Evolutionary conservation across 2,113 vertebrate genomes (phyloP).

Genomic region (Gymnarchus niloticus): DNA sequence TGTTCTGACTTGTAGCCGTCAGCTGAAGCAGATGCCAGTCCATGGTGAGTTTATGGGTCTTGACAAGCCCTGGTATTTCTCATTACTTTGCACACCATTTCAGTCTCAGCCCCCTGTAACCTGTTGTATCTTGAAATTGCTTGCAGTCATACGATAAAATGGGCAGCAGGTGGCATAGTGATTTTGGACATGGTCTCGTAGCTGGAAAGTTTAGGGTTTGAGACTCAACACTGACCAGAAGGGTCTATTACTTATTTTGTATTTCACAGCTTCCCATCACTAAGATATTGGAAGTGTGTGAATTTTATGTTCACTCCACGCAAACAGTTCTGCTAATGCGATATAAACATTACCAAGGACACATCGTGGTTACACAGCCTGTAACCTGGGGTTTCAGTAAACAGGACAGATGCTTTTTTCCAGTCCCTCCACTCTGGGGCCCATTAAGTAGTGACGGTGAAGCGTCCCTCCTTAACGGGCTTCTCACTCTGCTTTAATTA

Average conservation of each 20-base stretch:
- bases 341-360: no score
- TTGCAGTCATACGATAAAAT: not conserved
- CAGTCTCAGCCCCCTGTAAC: not conserved
- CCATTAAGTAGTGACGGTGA: conserved; percentile 33
- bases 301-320: not conserved
- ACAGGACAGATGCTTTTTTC: not conserved
- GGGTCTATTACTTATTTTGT: not conserved
- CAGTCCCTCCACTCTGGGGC: not conserved
- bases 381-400: not conserved
- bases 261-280: not conserved
- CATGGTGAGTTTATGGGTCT: not conserved
- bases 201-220: not conserved
- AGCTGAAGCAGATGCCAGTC: no score
- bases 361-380: no score
- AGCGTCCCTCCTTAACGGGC: not conserved
- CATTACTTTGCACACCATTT: not conserved
- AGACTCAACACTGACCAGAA: not conserved
- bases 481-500: conserved; percentile 47
- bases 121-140: not conserved
- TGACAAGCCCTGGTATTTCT: not conserved
- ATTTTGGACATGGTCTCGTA: not conserved
- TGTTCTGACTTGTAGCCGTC: not conserved
- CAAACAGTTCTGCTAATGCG: not conserved
- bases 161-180: not conserved
- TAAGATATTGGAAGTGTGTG: not conserved